Evolutionary conservation across 2,113 vertebrate genomes (phyloP).

Genomic region (Notarius quadriscutis): DNA sequence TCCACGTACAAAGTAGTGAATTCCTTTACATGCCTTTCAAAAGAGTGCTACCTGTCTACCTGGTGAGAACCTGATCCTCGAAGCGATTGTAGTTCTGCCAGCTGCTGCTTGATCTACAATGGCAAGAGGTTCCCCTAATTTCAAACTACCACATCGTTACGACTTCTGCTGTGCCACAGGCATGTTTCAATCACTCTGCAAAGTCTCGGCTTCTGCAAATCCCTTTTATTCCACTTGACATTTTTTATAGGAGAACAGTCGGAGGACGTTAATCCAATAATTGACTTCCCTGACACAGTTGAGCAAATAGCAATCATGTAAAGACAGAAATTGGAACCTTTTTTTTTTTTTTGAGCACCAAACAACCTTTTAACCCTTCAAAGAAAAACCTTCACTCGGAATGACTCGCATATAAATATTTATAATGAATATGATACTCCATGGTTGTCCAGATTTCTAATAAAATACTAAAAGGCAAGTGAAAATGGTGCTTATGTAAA

Average conservation of each 20-base stretch:
- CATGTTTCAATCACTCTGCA: neutral
- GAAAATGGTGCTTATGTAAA: neutral
- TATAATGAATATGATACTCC: neutral
- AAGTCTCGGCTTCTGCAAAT: constrained; percentile 2
- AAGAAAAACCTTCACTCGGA: neutral
- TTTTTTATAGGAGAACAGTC: constrained; percentile 4
- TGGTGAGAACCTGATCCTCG: constrained; percentile 28
- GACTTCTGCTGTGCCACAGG: neutral
- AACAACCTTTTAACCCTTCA: neutral
- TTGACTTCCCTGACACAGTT: constrained; percentile 14
- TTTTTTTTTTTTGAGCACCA: neutral
- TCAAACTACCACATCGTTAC: constrained; percentile 23
- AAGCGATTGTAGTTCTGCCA: neutral
- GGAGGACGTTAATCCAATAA: constrained; percentile 16
- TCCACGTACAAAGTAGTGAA: constrained; percentile 33
- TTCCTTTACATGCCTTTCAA: neutral
- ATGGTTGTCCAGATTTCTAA: neutral
- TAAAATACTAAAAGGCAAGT: neutral
- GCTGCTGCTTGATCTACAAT: neutral
- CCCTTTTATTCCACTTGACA: constrained; percentile 30
- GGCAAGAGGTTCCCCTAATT: neutral
- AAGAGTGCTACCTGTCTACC: constrained; percentile 45
- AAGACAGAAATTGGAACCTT: neutral
- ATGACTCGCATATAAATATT: neutral
- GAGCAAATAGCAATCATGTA: neutral